These are phyloP conservation scores for Uromys caudimaculatus DNA, from an alignment of 2,797 vertebrate species.

Conservation along the genomic window DNA sequence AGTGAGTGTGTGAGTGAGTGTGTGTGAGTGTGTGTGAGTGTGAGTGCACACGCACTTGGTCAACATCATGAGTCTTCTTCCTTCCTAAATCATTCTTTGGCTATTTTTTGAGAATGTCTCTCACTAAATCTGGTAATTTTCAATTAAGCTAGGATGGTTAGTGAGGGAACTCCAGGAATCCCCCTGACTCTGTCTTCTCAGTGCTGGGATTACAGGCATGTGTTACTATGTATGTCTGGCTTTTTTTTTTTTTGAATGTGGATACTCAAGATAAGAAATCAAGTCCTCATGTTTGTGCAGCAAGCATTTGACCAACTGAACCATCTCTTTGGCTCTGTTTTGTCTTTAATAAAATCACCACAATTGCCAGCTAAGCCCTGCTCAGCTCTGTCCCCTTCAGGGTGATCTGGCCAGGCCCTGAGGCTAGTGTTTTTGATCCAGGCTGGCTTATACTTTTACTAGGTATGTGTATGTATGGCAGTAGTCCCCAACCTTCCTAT, in stretches of 20 bases:
- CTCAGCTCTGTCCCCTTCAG: not conserved
- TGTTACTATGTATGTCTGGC: not conserved
- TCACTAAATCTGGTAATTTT: not conserved
- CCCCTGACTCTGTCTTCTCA: not conserved
- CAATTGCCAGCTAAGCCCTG: not conserved
- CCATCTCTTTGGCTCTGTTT: not conserved
- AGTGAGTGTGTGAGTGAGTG: no score
- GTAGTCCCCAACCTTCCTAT: not conserved
- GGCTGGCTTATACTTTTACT: not conserved
- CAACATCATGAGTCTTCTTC: not conserved
- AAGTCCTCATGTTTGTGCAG: not conserved
- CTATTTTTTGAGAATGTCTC: not conserved
- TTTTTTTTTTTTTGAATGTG: not conserved
- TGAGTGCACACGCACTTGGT: no score
- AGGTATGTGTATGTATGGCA: rapidly evolving
- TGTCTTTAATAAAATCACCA: conserved; percentile 7
- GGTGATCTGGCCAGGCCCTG: no score
- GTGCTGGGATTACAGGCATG: not conserved
- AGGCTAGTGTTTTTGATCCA: not conserved
- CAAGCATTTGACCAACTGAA: no score
- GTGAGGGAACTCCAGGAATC: not conserved
- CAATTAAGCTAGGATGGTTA: not conserved
- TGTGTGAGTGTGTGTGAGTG: not conserved
- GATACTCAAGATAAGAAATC: not conserved
- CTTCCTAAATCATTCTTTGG: not conserved